Conservation (phyloP, 1,140 invertebrate species). For the Lucilia cuprina region DNA sequence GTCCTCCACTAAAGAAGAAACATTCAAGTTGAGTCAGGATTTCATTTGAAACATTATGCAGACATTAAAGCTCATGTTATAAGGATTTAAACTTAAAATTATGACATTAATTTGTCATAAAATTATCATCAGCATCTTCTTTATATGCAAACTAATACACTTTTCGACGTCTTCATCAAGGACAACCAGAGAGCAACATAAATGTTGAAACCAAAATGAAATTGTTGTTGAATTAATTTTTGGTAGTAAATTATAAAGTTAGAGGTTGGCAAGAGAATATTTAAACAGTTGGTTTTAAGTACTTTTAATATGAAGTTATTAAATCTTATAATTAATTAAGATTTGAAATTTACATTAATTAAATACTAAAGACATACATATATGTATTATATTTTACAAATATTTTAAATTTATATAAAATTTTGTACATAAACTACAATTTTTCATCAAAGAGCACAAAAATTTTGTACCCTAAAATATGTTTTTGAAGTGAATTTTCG, state of each 20-base stretch:
- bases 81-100: background rate
- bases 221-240: background rate
- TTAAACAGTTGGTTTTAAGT: background rate
- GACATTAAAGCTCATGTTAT: background rate
- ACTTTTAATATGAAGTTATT: background rate
- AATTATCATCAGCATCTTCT: background rate
- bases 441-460: background rate
- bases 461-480: background rate
- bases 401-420: too few species aligned
- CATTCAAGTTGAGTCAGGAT: background rate
- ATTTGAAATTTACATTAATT: too few species aligned
- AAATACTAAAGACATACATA: too few species aligned
- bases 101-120: slow-evolving; percentile 3
- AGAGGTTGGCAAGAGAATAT: background rate
- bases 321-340: background rate
- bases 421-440: too few species aligned
- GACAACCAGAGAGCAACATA: background rate
- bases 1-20: background rate
- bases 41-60: background rate
- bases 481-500: background rate
- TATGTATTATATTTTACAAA: background rate
- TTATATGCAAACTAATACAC: background rate
- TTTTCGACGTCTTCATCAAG: background rate
- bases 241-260: background rate
- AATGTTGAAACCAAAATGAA: background rate